phyloP scores from a whole-genome alignment of 2,888 invertebrate genomes.

The Parnassius apollo region DNA sequence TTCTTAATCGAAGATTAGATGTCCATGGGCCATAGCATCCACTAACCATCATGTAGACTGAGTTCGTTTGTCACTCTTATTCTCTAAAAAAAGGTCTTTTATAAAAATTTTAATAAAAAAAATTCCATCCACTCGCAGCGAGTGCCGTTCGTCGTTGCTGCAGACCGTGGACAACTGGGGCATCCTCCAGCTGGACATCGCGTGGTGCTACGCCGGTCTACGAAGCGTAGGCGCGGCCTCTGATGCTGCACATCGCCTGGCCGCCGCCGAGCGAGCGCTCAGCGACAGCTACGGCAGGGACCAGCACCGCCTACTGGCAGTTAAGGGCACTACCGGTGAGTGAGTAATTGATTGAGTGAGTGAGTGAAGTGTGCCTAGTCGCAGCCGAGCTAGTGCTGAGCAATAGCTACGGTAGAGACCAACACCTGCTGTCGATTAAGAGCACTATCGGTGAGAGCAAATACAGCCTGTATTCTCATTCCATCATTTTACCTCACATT shows the following conservation, averaged over 20 bases:
- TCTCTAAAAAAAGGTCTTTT: too few relatives aligned
- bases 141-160: slow-evolving; percentile 84
- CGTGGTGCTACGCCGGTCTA: slow-evolving; percentile 93
- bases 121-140: slow-evolving; percentile 57
- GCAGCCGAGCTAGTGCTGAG: slow-evolving; percentile 85
- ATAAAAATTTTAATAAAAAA: too few relatives aligned
- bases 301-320: slow-evolving; percentile 53
- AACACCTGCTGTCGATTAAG: slow-evolving; percentile 57
- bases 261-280: slow-evolving; percentile 84
- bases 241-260: slow-evolving; percentile 86
- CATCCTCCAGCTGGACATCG: slow-evolving; percentile 90
- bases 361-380: slow-evolving; percentile 64
- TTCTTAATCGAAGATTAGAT: too few relatives aligned
- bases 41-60: too few relatives aligned
- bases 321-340: slow-evolving; percentile 63
- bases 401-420: slow-evolving; percentile 77
- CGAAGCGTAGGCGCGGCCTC: slow-evolving; percentile 81
- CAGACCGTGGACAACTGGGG: slow-evolving; percentile 91
- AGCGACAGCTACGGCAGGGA: slow-evolving; percentile 79
- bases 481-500: too few relatives aligned
- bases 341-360: too few relatives aligned
- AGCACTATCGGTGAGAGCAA: slow-evolving; percentile 54
- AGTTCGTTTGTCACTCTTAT: too few relatives aligned
- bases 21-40: too few relatives aligned
- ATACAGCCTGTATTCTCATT: too few relatives aligned